These are phyloP conservation scores for Reinhardtius hippoglossoides DNA, from an alignment of 2,113 vertebrate species.

Conservation along the genomic window DNA sequence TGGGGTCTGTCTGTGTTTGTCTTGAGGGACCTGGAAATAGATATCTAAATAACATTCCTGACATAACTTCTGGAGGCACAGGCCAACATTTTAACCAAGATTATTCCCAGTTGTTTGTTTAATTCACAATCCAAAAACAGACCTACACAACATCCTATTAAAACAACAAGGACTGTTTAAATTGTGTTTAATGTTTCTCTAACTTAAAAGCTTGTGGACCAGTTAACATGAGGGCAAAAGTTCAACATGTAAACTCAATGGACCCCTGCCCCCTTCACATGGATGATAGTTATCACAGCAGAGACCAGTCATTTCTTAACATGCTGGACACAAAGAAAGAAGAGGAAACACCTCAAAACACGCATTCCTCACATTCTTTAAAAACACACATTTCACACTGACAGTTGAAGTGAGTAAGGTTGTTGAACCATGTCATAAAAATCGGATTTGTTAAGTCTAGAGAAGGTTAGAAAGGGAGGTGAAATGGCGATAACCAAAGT, in stretches of 20 bases:
- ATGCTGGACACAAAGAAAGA: background rate
- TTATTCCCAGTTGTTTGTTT: slow-evolving; percentile 66
- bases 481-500: no score
- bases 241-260: slow-evolving; percentile 10
- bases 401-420: background rate
- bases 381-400: slow-evolving; percentile 2
- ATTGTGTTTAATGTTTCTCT: no score
- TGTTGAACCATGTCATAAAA: background rate
- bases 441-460: no score
- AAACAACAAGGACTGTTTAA: slow-evolving; percentile 22
- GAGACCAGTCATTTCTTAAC: background rate
- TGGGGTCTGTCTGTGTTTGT: slow-evolving; percentile 64
- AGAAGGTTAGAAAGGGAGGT: no score
- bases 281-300: background rate
- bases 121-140: slow-evolving; percentile 43
- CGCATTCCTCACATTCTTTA: background rate
- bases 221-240: slow-evolving; percentile 1
- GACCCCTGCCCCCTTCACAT: background rate
- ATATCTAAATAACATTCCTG: slow-evolving; percentile 71
- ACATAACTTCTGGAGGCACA: slow-evolving; percentile 39
- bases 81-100: slow-evolving; percentile 44
- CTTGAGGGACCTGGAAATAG: slow-evolving; percentile 65
- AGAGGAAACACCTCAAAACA: slow-evolving; percentile 2
- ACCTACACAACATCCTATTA: background rate
- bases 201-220: background rate